Conservation (phyloP, 2,888 invertebrate species). For the Acanthacorydalis orientalis region DNA sequence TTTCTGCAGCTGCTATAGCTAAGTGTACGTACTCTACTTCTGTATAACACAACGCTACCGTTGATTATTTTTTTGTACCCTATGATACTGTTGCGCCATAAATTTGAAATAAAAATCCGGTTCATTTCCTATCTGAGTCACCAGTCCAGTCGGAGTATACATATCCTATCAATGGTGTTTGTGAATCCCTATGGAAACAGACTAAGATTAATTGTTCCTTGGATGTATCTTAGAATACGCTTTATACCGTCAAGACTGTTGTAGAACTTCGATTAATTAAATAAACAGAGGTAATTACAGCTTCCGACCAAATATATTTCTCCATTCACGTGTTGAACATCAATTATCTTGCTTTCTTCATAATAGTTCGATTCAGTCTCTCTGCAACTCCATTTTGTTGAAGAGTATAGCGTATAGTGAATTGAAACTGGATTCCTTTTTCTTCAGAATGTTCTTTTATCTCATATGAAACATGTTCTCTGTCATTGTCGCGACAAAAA, state of each 20-base stretch:
- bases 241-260: slow-evolving; percentile 15
- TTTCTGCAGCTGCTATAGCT: too few relatives aligned
- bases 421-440: slow-evolving; percentile 14
- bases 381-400: slow-evolving; percentile 15
- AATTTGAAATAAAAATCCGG: too few relatives aligned
- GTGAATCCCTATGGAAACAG: too few relatives aligned
- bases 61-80: too few relatives aligned
- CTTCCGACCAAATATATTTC: slow-evolving; percentile 14
- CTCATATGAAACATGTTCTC: slow-evolving; percentile 17
- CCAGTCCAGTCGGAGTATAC: too few relatives aligned
- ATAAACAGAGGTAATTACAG: slow-evolving; percentile 18
- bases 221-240: too few relatives aligned
- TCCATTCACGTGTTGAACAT: slow-evolving; percentile 10
- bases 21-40: too few relatives aligned
- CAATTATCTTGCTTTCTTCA: slow-evolving; percentile 5
- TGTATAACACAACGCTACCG: too few relatives aligned
- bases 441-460: slow-evolving; percentile 11
- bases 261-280: slow-evolving; percentile 17
- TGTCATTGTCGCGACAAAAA: slow-evolving; percentile 16
- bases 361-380: slow-evolving; percentile 14
- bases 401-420: slow-evolving; percentile 14
- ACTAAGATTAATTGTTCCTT: too few relatives aligned
- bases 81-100: too few relatives aligned
- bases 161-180: too few relatives aligned
- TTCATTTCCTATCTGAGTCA: too few relatives aligned